phyloP scores from a whole-genome alignment of 2,888 invertebrate genomes.

The Drosophila vallismaia region DNA sequence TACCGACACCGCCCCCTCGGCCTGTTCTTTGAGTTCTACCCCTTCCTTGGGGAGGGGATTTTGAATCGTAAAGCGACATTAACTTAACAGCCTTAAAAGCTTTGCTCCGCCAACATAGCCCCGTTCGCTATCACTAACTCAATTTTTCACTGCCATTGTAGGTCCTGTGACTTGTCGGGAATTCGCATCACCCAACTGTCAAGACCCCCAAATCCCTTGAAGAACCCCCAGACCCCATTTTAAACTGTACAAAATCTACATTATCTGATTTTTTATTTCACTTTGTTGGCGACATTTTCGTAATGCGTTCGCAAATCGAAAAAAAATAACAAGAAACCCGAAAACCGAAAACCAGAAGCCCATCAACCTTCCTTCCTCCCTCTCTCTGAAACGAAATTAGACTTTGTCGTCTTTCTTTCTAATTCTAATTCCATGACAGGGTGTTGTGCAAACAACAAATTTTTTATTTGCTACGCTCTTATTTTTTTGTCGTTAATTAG shows the following conservation, averaged over 20 bases:
- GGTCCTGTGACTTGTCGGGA: conserved; percentile 30
- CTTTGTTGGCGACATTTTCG: conserved; percentile 63
- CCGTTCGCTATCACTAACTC: conserved; percentile 55
- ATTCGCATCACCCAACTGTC: conserved; percentile 12
- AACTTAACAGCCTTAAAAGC: conserved; percentile 68
- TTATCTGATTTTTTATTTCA: conserved; percentile 57
- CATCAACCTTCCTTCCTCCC: not conserved
- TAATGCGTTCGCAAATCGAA: conserved; percentile 74
- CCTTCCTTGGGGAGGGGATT: not conserved
- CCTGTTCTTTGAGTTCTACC: not conserved
- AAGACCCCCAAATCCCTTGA: conserved; percentile 5
- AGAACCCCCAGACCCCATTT: not conserved
- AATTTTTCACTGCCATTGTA: conserved; percentile 62
- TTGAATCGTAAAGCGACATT: conserved; percentile 53
- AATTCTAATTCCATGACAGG: conserved; percentile 3
- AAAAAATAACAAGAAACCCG: conserved; percentile 23
- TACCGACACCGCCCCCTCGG: not conserved
- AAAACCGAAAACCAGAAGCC: conserved; percentile 4
- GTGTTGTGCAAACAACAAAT: conserved; percentile 46
- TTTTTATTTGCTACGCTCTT: conserved; percentile 4
- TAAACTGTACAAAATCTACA: conserved; percentile 52
- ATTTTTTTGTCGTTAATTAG: conserved; percentile 70
- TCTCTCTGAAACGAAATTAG: conserved; percentile 14
- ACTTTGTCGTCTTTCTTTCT: not conserved
- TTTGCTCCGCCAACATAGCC: conserved; percentile 43